Base-by-base conservation (phyloP, 2,797 vertebrate genomes). In the Megalops cyprinoides region DNA sequence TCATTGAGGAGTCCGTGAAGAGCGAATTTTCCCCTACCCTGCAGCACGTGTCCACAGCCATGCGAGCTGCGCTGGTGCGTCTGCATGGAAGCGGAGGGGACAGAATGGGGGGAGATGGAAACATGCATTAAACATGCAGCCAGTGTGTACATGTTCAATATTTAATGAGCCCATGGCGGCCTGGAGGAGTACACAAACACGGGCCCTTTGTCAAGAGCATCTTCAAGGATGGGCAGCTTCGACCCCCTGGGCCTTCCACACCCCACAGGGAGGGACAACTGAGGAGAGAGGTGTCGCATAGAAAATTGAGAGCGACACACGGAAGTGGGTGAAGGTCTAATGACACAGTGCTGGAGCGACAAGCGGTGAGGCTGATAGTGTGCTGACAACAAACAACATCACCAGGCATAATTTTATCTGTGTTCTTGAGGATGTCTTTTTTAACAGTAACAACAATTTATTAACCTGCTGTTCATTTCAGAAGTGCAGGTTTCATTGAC, bases 41-140 rank as follows among this genome's bases (percentile, higher is more conserved):
- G 31, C 34, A 18, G 65, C 65, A 39, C 7, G 65, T 39, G 65
- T 69, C 37, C 37, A 6, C 34, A 42, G 65, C 37, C 65, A 69
- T n/a, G 65, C 42, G 62, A 37, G 62, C 3, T 18, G 49, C 49
- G 49, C 49, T 53, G 46, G 46, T 10, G 49, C 10, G 49, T 2
- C 1, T 67, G 37, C 28, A 37, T 44, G 28, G 9, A 69, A 69
- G 65, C 65, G 42, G 65, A 23, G 12, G 65, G 65, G 34, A 44
- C 65, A 23, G 65, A 18, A 3, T 20, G 7, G 65, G 5, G 65
- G 37, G 18, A 3, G 34, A 28, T 23, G 65, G 31, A 42, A 69
- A 42, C 31, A 69, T 69, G 65, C 65, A 69, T 69, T 69, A 69
- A 69, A 69, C 65, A 69, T 69, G 65, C 34, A 42, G 37, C 65